These are phyloP conservation scores for Microtus oregoni DNA, from an alignment of 2,113 vertebrate species.

Conservation along the genomic window DNA sequence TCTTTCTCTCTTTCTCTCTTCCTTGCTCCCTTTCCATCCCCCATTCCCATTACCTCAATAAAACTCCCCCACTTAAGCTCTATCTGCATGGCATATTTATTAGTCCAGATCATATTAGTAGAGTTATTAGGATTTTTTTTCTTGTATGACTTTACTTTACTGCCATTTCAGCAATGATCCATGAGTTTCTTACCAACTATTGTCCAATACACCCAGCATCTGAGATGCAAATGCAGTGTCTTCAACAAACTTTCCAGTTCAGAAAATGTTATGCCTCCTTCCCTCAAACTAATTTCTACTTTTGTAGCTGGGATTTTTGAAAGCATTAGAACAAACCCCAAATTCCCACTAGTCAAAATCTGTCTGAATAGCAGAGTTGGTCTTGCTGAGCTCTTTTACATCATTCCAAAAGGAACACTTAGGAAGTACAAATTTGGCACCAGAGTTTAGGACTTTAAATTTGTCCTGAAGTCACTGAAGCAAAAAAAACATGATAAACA, in stretches of 20 bases:
- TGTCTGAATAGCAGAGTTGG: not conserved
- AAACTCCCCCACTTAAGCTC: no score
- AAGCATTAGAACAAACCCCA: not conserved
- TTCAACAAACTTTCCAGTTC: not conserved
- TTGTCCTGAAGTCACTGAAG: slow-evolving; percentile 88
- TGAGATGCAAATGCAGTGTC: not conserved
- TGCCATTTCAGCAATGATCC: no score
- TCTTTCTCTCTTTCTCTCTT: no score
- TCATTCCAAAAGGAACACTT: not conserved
- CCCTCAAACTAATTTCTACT: not conserved
- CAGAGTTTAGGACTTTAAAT: slow-evolving; percentile 91
- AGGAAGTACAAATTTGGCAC: slow-evolving; percentile 74
- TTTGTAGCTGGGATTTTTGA: not conserved
- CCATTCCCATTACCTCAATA: no score
- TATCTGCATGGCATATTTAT: no score
- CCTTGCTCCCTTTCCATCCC: no score
- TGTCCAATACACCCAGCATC: not conserved
- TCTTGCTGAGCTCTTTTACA: not conserved
- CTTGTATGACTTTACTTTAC: not conserved
- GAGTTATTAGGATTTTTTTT: no score
- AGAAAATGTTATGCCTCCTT: not conserved
- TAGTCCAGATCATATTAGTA: no score
- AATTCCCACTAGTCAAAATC: not conserved
- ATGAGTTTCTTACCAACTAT: not conserved
- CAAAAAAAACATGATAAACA: slow-evolving; percentile 86